Evolutionary conservation across 2,888 invertebrate genomes (phyloP), one percentile per base, ranked within the genome.

Genomic region (Drepanosiphum platanoidis): DNA sequence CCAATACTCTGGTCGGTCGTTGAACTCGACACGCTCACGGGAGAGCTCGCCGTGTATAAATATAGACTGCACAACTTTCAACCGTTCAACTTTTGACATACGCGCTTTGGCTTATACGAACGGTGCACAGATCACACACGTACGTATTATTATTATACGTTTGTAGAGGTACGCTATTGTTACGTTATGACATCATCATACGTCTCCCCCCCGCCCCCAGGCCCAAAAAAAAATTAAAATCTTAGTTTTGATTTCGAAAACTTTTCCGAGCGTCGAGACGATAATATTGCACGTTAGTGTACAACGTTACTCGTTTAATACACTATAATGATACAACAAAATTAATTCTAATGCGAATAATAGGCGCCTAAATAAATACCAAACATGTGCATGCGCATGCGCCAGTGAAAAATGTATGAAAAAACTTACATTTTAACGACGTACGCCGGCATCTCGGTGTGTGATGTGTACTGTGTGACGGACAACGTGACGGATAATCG

Each of bases 351-450:
- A 18, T 52, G 22, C 22, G 22, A 52, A 52, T 52, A 52, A 22
- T 22, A 5, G 52, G 52, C 52, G 52, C 52, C 52, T 22, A 22
- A 13, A 64, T n/a, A n/a, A n/a, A n/a, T n/a, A n/a, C n/a, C n/a
- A n/a, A n/a, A n/a, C n/a, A n/a, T n/a, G 64, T 27, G 64, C 64
- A 68, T 70, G 70, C 70, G n/a, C 1, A 32, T 70, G 18, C 36
- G 34, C 2, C 1, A 13, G 42, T 36, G 64, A 42, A 72, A 32
- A 18, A 32, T 3, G 7, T 15, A 46, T 0, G 66, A 13, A 18
- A 68, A 81, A 36, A 84, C 84, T 84, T 39, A 84, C 84, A 84
- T 84, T 84, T 84, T 66, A 84, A 84, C 77, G 84, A 84, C 84
- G 34, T 84, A 84, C 77, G 77, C 84, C 84, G 84, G 84, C 84